Percentiles rank a stretch among this genome's conserved stretches.
Evolutionary conservation across 2,888 invertebrate species (phyloP).

Genomic region (Habroteleia sp.): DNA sequence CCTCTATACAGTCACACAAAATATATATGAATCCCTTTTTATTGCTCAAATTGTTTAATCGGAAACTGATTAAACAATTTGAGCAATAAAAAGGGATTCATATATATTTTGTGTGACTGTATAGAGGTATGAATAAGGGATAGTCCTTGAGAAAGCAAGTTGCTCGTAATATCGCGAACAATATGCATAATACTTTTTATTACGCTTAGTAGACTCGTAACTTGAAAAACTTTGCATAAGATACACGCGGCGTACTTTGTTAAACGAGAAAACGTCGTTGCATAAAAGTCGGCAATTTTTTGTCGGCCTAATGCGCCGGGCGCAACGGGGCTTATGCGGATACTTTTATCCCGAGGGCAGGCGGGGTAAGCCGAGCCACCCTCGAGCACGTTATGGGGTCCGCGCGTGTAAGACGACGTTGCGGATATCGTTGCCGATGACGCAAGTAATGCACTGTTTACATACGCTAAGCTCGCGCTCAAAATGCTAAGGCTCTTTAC

Average conservation of each 20-base stretch:
- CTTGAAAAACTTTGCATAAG: slow-evolving; percentile 56
- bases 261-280: slow-evolving; percentile 53
- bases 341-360: slow-evolving; percentile 44
- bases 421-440: slow-evolving; percentile 36
- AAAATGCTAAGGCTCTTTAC: slow-evolving; percentile 33
- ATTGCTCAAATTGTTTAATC: slow-evolving; percentile 4
- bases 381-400: slow-evolving; percentile 22
- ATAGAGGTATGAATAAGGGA: slow-evolving; percentile 20
- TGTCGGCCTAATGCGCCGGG: slow-evolving; percentile 47
- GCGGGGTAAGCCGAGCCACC: slow-evolving; percentile 24
- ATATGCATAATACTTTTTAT: slow-evolving; percentile 47
- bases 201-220: slow-evolving; percentile 46
- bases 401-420: slow-evolving; percentile 26
- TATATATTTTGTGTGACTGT: slow-evolving; percentile 19
- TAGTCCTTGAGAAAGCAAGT: slow-evolving; percentile 18
- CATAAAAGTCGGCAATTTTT: slow-evolving; percentile 56
- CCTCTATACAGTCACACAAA: slow-evolving; percentile 12
- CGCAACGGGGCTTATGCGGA: slow-evolving; percentile 27
- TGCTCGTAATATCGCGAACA: slow-evolving; percentile 41
- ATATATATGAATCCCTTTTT: slow-evolving; percentile 20
- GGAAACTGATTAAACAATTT: slow-evolving; percentile 4
- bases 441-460: slow-evolving; percentile 40
- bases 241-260: slow-evolving; percentile 44
- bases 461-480: slow-evolving; percentile 23
- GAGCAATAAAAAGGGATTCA: slow-evolving; percentile 11